Evolutionary conservation across 1,140 invertebrate species (phyloP), one percentile per base, ranked within the genome.

Genomic region (Aphelenchoides avenae): DNA sequence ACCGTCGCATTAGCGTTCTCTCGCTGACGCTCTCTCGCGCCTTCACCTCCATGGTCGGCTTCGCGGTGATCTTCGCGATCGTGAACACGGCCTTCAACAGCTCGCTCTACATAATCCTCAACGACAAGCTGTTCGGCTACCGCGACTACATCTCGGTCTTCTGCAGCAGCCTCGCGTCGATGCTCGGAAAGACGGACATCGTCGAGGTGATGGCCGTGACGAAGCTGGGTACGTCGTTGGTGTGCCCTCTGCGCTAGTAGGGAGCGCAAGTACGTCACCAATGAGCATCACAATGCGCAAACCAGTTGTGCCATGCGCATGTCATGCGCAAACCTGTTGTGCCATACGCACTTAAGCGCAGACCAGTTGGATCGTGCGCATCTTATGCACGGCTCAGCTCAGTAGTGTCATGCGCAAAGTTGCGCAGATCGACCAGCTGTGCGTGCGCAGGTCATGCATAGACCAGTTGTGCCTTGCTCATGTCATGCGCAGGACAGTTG

Each of bases 101-200:
- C 37, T 65, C 83, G 33, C 83, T 84, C 70, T 83, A 81, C 61
- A 60, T 83, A 29, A 70, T 83, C 44, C 80, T 82, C 55, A 74
- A 77, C 42, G 56, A 70, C 27, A 66, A 76, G 33, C 67, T 83
- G 27, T 59, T 70, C 18, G 76, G 76, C 39, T 84, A 82, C 66
- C 77, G 78, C 26, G 81, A 78, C 29, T 79, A 83, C 47, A 52
- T 83, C 29, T 76, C 64, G 7, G 75, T 82, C 3, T 67, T 80
- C 4, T 80, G 83, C 59, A 77, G 81, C 5, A 78, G 78, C 11
- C 78, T 84, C 53, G 75, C 81, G 4, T 82, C 83, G 77, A 79
- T 82, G 70, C 79, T 83, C 53, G 81, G 82, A 15, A 82, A 81
- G 52, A 83, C 83, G 62, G 75, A 82, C 47, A 82, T 83, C 57